Percentiles rank a stretch among this genome's conserved stretches.
These are phyloP conservation scores for Trogon melanurus DNA, from an alignment of 2,113 vertebrate species.

Conservation along the genomic window DNA sequence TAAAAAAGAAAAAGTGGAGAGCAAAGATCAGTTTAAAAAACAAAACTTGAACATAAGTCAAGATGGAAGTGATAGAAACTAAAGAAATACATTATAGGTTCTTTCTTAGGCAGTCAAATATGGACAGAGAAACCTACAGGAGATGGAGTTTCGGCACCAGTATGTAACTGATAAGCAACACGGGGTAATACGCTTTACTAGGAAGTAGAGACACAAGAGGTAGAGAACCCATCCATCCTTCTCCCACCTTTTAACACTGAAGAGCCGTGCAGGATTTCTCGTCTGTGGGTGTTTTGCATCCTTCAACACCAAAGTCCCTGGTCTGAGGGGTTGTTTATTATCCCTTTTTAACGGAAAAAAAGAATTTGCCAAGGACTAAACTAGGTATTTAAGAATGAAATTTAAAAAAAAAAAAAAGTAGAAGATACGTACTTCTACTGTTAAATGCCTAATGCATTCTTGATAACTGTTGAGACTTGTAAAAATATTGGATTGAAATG, in stretches of 20 bases:
- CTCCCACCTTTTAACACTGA: rapidly evolving
- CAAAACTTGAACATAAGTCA: background rate
- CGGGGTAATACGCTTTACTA: rapidly evolving
- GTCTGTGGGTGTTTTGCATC: background rate
- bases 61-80: background rate
- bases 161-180: too few relatives aligned
- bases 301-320: background rate
- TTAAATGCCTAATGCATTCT: rapidly evolving
- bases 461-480: background rate
- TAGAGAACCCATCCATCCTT: background rate
- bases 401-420: background rate
- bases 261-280: background rate
- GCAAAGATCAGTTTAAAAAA: background rate
- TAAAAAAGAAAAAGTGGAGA: background rate
- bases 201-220: background rate
- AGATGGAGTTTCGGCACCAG: background rate
- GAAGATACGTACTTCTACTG: background rate
- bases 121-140: background rate
- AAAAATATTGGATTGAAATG: background rate
- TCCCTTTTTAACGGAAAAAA: background rate
- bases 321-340: background rate
- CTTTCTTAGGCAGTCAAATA: background rate
- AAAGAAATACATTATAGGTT: background rate
- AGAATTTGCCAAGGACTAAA: background rate
- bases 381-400: background rate